Percentiles rank a stretch among this genome's conserved stretches.
Conservation (phyloP, 2,888 invertebrate genomes). For the Coronaproctus castanopsis region DNA sequence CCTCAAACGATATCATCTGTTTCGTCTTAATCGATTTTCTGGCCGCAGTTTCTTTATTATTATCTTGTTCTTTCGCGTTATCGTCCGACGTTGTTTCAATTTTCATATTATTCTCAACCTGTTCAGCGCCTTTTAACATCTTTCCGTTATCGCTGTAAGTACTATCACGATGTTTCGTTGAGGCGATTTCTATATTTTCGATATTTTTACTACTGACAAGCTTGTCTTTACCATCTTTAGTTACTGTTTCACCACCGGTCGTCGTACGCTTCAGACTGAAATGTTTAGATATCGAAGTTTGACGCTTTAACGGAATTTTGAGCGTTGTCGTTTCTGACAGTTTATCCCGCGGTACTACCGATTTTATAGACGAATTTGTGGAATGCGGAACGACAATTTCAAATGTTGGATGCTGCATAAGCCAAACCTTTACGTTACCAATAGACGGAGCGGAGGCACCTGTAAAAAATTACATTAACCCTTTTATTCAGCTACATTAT, state of each 20-base stretch:
- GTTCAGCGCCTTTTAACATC: neutral
- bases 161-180: neutral
- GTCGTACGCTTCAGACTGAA: neutral
- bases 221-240: neutral
- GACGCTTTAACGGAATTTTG: neutral
- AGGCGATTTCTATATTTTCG: neutral
- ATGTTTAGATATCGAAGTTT: neutral
- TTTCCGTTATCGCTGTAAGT: neutral
- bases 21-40: neutral
- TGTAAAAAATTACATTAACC: too few species aligned
- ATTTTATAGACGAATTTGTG: neutral
- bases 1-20: neutral
- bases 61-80: neutral
- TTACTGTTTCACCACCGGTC: neutral
- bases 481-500: too few species aligned
- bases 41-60: too few species aligned
- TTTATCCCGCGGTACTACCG: neutral
- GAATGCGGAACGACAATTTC: conserved; percentile 40
- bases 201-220: neutral
- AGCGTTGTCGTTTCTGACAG: neutral
- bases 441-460: conserved; percentile 69
- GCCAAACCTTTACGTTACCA: conserved; percentile 57
- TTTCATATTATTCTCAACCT: too few species aligned
- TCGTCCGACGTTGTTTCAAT: neutral
- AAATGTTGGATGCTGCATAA: conserved; percentile 68